phyloP scores from a whole-genome alignment of 2,797 vertebrate species.

The Jordanella pulchra region DNA sequence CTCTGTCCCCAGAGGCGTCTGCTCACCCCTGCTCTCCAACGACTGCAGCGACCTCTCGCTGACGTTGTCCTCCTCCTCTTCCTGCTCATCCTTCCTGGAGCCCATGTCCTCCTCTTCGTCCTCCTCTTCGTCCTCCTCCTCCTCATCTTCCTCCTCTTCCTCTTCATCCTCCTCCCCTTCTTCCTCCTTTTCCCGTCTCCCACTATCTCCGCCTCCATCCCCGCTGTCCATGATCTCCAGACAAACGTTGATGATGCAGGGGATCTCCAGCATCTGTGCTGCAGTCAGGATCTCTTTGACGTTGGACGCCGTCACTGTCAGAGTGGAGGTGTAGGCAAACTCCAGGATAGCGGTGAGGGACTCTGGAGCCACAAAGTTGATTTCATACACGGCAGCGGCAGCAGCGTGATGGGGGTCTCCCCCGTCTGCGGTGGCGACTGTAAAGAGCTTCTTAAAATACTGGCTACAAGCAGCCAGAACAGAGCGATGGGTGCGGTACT shows the following conservation, averaged over 20 bases:
- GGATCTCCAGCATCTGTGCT: conserved; percentile 95
- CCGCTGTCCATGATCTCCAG: conserved; percentile 95
- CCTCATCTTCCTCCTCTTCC: conserved; percentile 84
- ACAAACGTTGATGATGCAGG: conserved; percentile 94
- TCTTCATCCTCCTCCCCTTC: conserved; percentile 87
- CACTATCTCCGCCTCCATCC: conserved; percentile 74
- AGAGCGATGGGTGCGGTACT: conserved; percentile 93
- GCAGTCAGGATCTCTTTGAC: conserved; percentile 94
- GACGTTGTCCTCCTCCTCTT: conserved; percentile 83
- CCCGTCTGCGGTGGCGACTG: conserved; percentile 83
- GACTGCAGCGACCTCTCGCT: conserved; percentile 84
- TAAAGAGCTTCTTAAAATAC: conserved; percentile 99
- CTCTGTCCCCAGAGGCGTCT: conserved; percentile 57
- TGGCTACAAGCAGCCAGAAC: conserved; percentile 97
- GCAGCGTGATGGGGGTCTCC: conserved; percentile 71
- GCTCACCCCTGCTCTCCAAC: conserved; percentile 79
- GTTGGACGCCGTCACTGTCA: conserved; percentile 93
- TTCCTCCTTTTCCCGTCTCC: conserved; percentile 77
- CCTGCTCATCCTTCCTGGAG: conserved; percentile 84
- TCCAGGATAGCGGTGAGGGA: conserved; percentile 96
- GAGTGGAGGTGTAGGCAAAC: conserved; percentile 97
- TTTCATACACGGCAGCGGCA: conserved; percentile 87
- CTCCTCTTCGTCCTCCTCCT: conserved; percentile 84
- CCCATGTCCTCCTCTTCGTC: conserved; percentile 84
- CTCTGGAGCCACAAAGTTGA: conserved; percentile 95